Evolutionary conservation across 2,888 invertebrate species (phyloP).

Genomic region (Rutpela maculata): DNA sequence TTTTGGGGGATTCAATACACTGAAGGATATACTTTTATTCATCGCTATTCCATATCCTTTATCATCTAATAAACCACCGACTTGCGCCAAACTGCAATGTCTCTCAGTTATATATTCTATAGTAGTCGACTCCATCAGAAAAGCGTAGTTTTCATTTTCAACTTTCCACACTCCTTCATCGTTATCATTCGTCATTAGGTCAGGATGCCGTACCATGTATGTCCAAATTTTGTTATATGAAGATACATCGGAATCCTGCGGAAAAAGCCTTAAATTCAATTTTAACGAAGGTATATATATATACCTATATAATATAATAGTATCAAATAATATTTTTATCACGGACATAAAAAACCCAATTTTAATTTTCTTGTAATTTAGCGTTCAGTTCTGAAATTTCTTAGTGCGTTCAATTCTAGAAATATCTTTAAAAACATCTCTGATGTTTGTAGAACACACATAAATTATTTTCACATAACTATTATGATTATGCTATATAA

Average conservation of each 20-base stretch:
- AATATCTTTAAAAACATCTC: too few species aligned
- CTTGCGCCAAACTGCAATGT: slow-evolving; percentile 84
- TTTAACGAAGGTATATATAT: too few species aligned
- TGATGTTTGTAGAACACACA: too few species aligned
- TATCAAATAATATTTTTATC: too few species aligned
- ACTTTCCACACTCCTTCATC: slow-evolving; percentile 80
- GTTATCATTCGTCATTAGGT: slow-evolving; percentile 77
- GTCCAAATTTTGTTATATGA: slow-evolving; percentile 88
- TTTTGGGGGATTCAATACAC: neutral
- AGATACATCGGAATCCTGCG: slow-evolving; percentile 85
- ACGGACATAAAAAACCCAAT: too few species aligned
- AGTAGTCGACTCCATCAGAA: slow-evolving; percentile 92
- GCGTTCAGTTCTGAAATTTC: too few species aligned
- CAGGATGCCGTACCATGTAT: slow-evolving; percentile 83
- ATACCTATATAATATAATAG: too few species aligned
- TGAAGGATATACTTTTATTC: slow-evolving; percentile 80
- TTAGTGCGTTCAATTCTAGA: too few species aligned
- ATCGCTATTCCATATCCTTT: slow-evolving; percentile 93
- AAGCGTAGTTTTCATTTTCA: slow-evolving; percentile 81
- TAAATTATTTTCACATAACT: too few species aligned
- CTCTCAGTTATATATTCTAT: slow-evolving; percentile 90
- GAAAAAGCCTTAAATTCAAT: neutral
- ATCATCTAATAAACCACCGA: slow-evolving; percentile 85
- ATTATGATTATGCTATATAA: too few species aligned
- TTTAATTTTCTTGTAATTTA: too few species aligned